Evolutionary conservation across 1,140 invertebrate genomes (phyloP), one percentile per base, ranked within the genome.

Genomic region (Penaeus vannamei): DNA sequence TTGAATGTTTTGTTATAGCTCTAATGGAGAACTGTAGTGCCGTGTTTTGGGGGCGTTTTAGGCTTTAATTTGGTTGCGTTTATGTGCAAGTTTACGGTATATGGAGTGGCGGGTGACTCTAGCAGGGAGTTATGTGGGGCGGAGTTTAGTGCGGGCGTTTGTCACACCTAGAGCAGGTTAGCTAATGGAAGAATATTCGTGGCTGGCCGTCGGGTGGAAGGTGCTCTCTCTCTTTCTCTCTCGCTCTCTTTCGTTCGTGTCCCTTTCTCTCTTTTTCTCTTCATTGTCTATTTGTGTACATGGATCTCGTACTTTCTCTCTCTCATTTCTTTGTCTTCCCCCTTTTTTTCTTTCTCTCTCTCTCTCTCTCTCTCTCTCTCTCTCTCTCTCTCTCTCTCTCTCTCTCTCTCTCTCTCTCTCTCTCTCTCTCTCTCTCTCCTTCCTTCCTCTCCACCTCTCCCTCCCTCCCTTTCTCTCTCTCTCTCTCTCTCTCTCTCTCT

Each of bases 81-180:
- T 53, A 53, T 53, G 46, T 53, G 46, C 46, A 53, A 53, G 46
- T 53, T 53, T 53, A 53, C 46, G 46, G 46, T 53, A 53, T 53
- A 53, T 53, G 46, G 46, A 53, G 32, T 81, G 23, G 26, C 19
- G 60, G 23, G 32, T 53, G 32, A 29, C 7, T 62, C 26, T 26
- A 62, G 32, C 22, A 26, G 60, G 17, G 29, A 36, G n/a, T 61
- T 64, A 46, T 26, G 19, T 64, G 62, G 36, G 60, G n/a, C 22
- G 66, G 72, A 61, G 85, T 61, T 80, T 81, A 81, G 20, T 64
- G 76, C 23, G 64, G 32, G 76, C 59, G 76, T 80, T 86, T 85
- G 59, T 87, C 80, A 83, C 86, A 83, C 64, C 20, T 66, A 83
- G 8, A 76, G 36, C 80, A n/a, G 80, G 23, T 69, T 61, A 19